Conservation (phyloP, 2,888 invertebrate species). For the Hirtodrosophila confusa region DNA sequence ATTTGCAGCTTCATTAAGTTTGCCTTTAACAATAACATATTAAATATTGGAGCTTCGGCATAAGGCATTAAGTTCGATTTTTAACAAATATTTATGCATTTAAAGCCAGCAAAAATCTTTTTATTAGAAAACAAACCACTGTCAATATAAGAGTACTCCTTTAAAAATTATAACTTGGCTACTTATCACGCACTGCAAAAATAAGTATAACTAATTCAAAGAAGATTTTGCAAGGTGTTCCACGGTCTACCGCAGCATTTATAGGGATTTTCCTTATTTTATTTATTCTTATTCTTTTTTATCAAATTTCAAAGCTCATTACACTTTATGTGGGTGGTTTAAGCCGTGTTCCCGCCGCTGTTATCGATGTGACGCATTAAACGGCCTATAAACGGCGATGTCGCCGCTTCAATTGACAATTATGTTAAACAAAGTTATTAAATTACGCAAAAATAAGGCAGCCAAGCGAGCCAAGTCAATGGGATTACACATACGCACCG, state of each 20-base stretch:
- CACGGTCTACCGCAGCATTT: slow-evolving; percentile 9
- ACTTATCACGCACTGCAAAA: too few relatives aligned
- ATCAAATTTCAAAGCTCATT: slow-evolving; percentile 81
- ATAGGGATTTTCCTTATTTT: slow-evolving; percentile 22
- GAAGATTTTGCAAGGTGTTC: not conserved
- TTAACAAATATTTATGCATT: too few relatives aligned
- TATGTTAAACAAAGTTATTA: slow-evolving; percentile 81
- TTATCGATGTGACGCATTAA: slow-evolving; percentile 69
- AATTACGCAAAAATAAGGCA: slow-evolving; percentile 78
- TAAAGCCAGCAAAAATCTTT: too few relatives aligned
- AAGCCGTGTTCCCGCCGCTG: slow-evolving; percentile 42
- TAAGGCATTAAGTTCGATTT: too few relatives aligned
- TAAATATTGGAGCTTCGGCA: too few relatives aligned
- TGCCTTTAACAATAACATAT: too few relatives aligned
- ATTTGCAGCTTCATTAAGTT: too few relatives aligned
- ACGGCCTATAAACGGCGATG: slow-evolving; percentile 67
- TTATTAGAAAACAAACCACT: too few relatives aligned
- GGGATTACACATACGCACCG: slow-evolving; percentile 74
- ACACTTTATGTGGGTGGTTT: slow-evolving; percentile 68
- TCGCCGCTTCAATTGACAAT: slow-evolving; percentile 80
- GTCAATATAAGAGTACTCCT: too few relatives aligned
- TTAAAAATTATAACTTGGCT: too few relatives aligned
- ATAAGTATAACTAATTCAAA: too few relatives aligned
- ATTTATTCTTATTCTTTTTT: slow-evolving; percentile 47
- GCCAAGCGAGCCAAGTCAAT: slow-evolving; percentile 66